Evolutionary conservation across 2,888 invertebrate species (phyloP).

Genomic region (Tenthredo notha): DNA sequence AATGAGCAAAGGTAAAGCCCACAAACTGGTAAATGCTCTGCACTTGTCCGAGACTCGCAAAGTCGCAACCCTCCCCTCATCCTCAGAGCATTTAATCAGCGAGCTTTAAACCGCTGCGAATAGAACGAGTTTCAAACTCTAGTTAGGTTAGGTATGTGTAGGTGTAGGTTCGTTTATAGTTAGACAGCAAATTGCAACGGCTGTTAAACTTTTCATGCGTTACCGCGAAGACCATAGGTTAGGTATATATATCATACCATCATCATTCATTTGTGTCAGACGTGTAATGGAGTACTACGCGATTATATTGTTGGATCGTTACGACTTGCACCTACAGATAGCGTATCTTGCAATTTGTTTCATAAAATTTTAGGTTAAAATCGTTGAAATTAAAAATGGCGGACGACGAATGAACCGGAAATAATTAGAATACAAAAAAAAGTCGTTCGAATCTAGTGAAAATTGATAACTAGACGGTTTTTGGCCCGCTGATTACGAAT

Average conservation of each 20-base stretch:
- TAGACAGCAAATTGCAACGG: neutral
- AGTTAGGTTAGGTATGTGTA: neutral
- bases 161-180: neutral
- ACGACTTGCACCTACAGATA: too few species aligned
- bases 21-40: neutral
- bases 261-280: neutral
- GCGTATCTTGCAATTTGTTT: neutral
- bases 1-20: neutral
- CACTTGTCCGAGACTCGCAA: constrained; percentile 14
- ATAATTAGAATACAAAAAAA: neutral
- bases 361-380: neutral
- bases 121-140: constrained; percentile 40
- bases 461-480: neutral
- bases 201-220: constrained; percentile 6
- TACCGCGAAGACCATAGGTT: neutral
- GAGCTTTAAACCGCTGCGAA: constrained; percentile 25
- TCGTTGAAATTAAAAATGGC: neutral
- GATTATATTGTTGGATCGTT: neutral
- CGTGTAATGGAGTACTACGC: neutral
- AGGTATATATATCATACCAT: neutral
- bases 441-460: neutral
- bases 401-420: neutral
- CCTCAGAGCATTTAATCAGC: constrained; percentile 39
- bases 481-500: neutral
- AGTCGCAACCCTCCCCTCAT: neutral